These are phyloP conservation scores for Okapia johnstoni DNA, from an alignment of 2,113 vertebrate species.

Conservation along the genomic window DNA sequence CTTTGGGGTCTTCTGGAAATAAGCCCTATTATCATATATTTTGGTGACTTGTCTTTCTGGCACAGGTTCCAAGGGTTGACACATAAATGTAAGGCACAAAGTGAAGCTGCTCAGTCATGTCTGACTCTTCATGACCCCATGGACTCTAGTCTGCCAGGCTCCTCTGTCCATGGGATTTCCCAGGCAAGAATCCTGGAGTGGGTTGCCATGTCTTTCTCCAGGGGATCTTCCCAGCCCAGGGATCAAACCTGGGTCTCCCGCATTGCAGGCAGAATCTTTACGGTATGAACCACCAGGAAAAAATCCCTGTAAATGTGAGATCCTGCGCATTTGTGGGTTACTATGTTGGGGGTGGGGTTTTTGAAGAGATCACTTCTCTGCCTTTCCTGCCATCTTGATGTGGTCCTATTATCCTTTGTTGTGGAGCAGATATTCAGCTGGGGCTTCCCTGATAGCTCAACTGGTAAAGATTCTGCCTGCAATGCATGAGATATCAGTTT, in stretches of 20 bases:
- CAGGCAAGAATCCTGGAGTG: neutral
- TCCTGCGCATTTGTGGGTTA: neutral
- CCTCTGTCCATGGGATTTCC: neutral
- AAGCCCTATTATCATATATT: neutral
- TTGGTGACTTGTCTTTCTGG: neutral
- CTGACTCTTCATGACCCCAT: neutral
- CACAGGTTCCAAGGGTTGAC: neutral
- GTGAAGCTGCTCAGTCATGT: fast-evolving
- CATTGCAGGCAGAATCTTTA: neutral
- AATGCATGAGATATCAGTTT: neutral
- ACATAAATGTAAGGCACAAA: neutral
- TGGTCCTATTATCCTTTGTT: neutral
- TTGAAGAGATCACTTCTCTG: neutral
- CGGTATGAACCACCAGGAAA: neutral
- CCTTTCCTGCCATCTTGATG: neutral
- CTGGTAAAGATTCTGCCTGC: neutral
- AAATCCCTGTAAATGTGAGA: neutral
- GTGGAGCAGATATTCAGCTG: neutral
- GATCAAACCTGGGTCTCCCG: neutral
- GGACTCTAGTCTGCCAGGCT: neutral
- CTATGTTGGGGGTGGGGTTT: neutral
- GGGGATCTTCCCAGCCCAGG: neutral
- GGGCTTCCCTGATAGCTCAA: neutral
- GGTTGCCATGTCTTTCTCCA: neutral
- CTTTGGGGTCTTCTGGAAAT: neutral